Conservation (phyloP, 2,113 vertebrate species). For the Sander vitreus region DNA sequence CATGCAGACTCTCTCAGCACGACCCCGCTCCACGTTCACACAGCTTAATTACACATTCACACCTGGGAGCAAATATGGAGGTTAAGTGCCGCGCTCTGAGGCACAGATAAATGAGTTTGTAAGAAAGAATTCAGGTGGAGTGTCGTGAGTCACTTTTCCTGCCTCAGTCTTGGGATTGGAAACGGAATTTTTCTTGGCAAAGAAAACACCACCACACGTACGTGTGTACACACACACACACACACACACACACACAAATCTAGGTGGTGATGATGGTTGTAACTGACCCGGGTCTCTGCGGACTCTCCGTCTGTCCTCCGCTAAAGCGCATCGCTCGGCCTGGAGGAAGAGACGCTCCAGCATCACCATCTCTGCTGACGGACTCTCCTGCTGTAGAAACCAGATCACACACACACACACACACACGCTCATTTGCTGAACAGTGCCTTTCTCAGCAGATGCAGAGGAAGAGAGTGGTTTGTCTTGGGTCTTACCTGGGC, state of each 20-base stretch:
- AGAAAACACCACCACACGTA: background rate
- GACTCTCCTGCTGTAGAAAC: conserved; percentile 83
- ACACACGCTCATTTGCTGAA: background rate
- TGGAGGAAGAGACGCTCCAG: conserved; percentile 88
- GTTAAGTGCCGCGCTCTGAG: conserved; percentile 42
- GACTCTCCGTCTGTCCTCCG: conserved; percentile 81
- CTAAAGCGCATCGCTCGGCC: conserved; percentile 82
- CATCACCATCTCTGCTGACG: conserved; percentile 90
- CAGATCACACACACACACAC: background rate
- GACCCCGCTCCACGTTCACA: conserved; percentile 50
- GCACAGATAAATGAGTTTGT: conserved; percentile 14
- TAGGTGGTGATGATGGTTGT: background rate
- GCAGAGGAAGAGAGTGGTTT: too few relatives aligned
- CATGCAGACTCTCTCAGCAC: conserved; percentile 19
- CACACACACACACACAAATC: background rate
- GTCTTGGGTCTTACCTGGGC: conserved; percentile 74
- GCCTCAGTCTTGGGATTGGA: background rate
- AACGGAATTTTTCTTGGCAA: background rate
- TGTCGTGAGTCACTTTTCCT: conserved; percentile 21
- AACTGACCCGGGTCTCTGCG: conserved; percentile 84
- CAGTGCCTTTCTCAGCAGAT: background rate
- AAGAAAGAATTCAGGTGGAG: background rate
- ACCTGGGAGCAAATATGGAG: conserved; percentile 52
- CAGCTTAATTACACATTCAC: conserved; percentile 62
- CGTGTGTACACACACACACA: too few relatives aligned